Evolutionary conservation across 2,113 vertebrate genomes (phyloP).

Genomic region (Hemibates koningsi): DNA sequence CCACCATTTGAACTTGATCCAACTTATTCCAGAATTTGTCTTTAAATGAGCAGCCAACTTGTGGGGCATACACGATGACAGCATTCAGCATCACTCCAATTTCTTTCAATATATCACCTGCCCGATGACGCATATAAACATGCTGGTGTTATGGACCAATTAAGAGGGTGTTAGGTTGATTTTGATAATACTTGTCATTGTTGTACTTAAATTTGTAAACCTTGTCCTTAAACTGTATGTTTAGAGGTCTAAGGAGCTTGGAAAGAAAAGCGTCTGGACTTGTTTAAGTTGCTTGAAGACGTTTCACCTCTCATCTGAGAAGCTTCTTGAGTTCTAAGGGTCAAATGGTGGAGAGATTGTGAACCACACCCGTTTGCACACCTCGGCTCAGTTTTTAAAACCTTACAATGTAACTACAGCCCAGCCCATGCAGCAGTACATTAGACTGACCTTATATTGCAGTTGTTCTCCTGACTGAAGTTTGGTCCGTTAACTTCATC

Average conservation of each 20-base stretch:
- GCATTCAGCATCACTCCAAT: not conserved
- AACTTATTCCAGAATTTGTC: not conserved
- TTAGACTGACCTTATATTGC: too few relatives aligned
- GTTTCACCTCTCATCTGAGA: too few relatives aligned
- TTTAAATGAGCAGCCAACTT: not conserved
- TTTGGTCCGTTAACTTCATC: too few relatives aligned
- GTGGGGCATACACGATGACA: not conserved
- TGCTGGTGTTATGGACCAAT: not conserved
- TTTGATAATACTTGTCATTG: not conserved
- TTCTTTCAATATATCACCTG: not conserved
- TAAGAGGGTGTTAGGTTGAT: not conserved
- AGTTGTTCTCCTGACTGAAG: too few relatives aligned
- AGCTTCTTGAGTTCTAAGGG: too few relatives aligned
- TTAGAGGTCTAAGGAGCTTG: not conserved
- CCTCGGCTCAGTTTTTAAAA: too few relatives aligned
- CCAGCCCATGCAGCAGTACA: too few relatives aligned
- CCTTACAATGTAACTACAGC: too few relatives aligned
- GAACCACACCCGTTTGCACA: too few relatives aligned
- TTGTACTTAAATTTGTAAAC: not conserved
- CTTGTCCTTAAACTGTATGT: not conserved
- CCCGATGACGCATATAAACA: not conserved
- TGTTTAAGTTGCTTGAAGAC: too few relatives aligned
- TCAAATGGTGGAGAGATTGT: too few relatives aligned
- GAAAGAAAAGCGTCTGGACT: too few relatives aligned
- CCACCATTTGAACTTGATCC: not conserved